Evolutionary conservation across 2,888 invertebrate species (phyloP).

Genomic region (Aelia acuminata): DNA sequence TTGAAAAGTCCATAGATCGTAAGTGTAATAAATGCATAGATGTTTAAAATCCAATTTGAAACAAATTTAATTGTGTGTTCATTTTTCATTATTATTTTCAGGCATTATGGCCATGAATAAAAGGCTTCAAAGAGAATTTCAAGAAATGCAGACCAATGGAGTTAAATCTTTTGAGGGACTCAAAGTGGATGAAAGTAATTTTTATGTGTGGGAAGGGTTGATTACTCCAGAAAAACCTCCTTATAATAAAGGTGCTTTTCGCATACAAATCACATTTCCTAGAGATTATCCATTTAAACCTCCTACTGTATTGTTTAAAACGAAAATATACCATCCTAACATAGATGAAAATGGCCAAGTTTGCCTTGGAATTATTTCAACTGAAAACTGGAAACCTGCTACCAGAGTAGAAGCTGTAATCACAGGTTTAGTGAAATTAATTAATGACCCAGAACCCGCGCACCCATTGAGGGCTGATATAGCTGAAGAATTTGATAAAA

Average conservation of each 20-base stretch:
- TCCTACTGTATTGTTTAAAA: slow-evolving; percentile 76
- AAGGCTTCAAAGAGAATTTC: slow-evolving; percentile 63
- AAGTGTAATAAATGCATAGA: background rate
- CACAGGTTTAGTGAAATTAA: slow-evolving; percentile 73
- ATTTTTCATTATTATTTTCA: background rate
- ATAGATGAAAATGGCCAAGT: slow-evolving; percentile 78
- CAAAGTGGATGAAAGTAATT: slow-evolving; percentile 73
- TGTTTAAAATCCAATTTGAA: background rate
- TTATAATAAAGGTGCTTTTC: slow-evolving; percentile 78
- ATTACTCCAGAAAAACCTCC: slow-evolving; percentile 75
- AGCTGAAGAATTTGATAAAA: slow-evolving; percentile 76
- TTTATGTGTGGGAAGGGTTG: slow-evolving; percentile 74
- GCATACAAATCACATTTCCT: slow-evolving; percentile 75
- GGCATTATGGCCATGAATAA: slow-evolving; percentile 57
- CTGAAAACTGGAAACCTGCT: slow-evolving; percentile 79
- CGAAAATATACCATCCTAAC: slow-evolving; percentile 79
- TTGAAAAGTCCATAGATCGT: background rate
- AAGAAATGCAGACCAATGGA: slow-evolving; percentile 61
- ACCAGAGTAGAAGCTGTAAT: slow-evolving; percentile 78
- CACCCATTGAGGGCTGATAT: slow-evolving; percentile 76
- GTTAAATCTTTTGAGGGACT: slow-evolving; percentile 69
- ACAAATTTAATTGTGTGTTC: background rate
- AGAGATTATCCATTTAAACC: slow-evolving; percentile 79
- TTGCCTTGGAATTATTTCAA: slow-evolving; percentile 75
- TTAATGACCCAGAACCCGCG: slow-evolving; percentile 77